A percentile compares a stretch with the other conserved stretches of the same genome.
These are phyloP conservation scores for Pituophis catenifer DNA, from an alignment of 2,113 vertebrate species.

Conservation along the genomic window DNA sequence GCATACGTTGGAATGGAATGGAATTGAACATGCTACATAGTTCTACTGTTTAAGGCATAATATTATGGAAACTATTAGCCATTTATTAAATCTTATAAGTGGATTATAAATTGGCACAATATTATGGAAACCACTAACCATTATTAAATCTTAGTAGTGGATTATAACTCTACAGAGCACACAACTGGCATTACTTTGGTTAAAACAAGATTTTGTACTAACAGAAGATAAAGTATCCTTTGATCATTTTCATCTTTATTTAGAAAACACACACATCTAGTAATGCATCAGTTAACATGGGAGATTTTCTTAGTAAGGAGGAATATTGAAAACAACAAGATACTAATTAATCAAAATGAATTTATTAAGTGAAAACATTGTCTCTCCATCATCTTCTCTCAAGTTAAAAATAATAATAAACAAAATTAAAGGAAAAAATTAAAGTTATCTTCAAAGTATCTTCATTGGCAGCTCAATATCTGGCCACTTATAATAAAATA, in stretches of 20 bases:
- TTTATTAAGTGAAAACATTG: not conserved
- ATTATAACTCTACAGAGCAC: not conserved
- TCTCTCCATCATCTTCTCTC: not conserved
- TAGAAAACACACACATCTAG: not conserved
- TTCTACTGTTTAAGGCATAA: not conserved
- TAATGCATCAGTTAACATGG: not conserved
- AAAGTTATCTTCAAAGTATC: not conserved
- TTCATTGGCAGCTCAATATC: not conserved
- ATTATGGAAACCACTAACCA: not conserved
- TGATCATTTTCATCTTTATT: not conserved
- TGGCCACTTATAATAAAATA: not conserved
- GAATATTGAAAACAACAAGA: not conserved
- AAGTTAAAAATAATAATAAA: not conserved
- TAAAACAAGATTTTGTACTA: not conserved
- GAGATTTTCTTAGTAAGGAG: not conserved
- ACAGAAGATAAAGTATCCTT: not conserved
- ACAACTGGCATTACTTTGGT: not conserved
- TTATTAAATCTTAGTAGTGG: not conserved
- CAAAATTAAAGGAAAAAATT: not conserved
- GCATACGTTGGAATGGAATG: not conserved
- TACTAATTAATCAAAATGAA: not conserved
- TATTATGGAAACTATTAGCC: not conserved
- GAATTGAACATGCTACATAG: not conserved
- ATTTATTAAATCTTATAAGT: not conserved
- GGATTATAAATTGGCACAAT: not conserved